These are phyloP conservation scores for Thinocorus orbignyianus DNA, from an alignment of 2,113 vertebrate species.

Conservation along the genomic window DNA sequence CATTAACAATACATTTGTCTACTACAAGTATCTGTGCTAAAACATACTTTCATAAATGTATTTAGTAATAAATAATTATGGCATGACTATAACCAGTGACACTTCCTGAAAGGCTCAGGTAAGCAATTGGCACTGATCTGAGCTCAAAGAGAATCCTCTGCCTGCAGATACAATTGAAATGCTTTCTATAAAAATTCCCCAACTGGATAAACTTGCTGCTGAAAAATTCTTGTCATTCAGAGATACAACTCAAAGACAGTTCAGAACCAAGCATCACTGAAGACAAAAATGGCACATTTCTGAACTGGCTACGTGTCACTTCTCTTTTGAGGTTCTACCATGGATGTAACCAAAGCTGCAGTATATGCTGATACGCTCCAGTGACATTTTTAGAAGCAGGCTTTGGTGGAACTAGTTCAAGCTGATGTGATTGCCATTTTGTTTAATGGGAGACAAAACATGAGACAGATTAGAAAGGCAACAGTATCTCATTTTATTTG, in stretches of 20 bases:
- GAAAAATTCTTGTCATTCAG: not conserved
- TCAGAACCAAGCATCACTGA: not conserved
- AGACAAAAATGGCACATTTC: not conserved
- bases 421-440: not conserved
- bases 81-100: not conserved
- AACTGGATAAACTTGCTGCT: not conserved
- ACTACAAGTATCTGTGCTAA: not conserved
- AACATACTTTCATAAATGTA: not conserved
- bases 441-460: not conserved
- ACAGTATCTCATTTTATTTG: not conserved
- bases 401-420: not conserved
- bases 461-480: not conserved
- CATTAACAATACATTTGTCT: not conserved
- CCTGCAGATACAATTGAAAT: not conserved
- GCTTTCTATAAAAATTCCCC: not conserved
- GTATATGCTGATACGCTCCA: not conserved
- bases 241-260: not conserved
- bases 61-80: not conserved
- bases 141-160: not conserved
- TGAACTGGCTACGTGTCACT: not conserved
- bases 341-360: not conserved
- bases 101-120: not conserved
- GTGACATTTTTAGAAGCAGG: not conserved
- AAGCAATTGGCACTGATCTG: not conserved
- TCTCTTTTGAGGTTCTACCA: not conserved